Conservation (phyloP, 1,140 invertebrate genomes). For the Drosophila orosa region DNA sequence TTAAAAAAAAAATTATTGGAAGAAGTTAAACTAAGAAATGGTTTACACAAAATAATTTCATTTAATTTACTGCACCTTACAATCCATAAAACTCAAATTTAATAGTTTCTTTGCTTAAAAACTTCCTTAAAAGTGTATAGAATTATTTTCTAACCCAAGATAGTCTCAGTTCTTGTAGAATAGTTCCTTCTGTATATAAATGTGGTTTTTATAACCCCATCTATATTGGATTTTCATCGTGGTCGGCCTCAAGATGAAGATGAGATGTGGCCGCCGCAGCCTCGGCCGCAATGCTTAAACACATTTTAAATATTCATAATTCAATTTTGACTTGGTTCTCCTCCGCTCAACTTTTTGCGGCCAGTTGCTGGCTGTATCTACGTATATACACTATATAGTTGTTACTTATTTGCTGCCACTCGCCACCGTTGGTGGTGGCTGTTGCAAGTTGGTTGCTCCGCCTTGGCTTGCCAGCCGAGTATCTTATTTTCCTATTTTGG, state of each 20-base stretch:
- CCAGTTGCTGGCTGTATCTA: slow-evolving; percentile 35
- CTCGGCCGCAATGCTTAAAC: slow-evolving; percentile 63
- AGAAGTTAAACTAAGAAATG: background rate
- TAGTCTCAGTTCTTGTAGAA: background rate
- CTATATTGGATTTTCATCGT: slow-evolving; percentile 54
- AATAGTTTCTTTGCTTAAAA: background rate
- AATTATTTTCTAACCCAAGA: slow-evolving; percentile 1
- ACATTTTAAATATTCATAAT: slow-evolving; percentile 82
- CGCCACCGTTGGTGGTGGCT: slow-evolving; percentile 33
- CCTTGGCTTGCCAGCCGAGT: slow-evolving; percentile 21
- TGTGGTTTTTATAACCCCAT: slow-evolving; percentile 17
- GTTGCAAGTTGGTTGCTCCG: slow-evolving; percentile 59
- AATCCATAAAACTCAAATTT: background rate
- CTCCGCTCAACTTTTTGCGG: slow-evolving; percentile 69
- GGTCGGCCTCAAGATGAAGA: slow-evolving; percentile 7
- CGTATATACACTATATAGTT: slow-evolving; percentile 28
- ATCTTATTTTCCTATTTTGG: slow-evolving; percentile 60
- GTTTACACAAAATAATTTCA: background rate
- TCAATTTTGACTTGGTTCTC: slow-evolving; percentile 76
- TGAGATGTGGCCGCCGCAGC: slow-evolving; percentile 15
- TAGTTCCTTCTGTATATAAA: background rate
- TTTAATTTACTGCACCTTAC: background rate
- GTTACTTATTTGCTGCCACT: slow-evolving; percentile 26
- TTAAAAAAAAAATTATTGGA: background rate
- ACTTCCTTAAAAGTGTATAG: background rate